A percentile compares a stretch with the other conserved stretches of the same genome.
Evolutionary conservation across 2,113 vertebrate species (phyloP).

Genomic region (Electrona antarctica): DNA sequence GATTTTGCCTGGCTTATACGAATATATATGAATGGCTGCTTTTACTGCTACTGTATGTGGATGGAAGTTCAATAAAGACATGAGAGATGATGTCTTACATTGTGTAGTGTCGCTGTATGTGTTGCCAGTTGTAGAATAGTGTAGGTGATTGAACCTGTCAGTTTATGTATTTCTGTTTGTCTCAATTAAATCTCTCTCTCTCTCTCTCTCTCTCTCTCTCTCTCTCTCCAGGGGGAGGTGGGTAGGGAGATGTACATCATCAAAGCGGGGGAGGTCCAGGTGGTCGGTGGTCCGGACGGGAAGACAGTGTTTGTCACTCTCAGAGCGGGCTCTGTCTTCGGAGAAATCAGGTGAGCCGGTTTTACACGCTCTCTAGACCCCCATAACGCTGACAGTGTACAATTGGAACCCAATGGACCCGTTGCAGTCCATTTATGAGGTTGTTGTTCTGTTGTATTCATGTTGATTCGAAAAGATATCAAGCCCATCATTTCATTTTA

Average conservation of each 20-base stretch:
- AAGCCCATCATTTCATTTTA: too few relatives aligned
- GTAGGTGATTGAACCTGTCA: not conserved
- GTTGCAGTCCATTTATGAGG: too few relatives aligned
- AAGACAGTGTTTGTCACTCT: slow-evolving; percentile 91
- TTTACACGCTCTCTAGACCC: not conserved
- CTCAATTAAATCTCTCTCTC: not conserved
- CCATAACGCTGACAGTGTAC: too few relatives aligned
- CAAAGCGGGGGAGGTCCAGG: slow-evolving; percentile 94
- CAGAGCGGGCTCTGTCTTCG: slow-evolving; percentile 92
- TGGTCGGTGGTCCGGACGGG: slow-evolving; percentile 91
- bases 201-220: not conserved
- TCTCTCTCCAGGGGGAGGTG: slow-evolving; percentile 86
- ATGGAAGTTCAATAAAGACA: too few relatives aligned
- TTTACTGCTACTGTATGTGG: too few relatives aligned
- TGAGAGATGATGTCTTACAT: too few relatives aligned
- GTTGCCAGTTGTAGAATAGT: not conserved
- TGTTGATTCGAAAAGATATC: too few relatives aligned
- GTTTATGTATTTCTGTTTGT: not conserved
- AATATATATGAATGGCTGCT: too few relatives aligned
- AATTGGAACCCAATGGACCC: too few relatives aligned
- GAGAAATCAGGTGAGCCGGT: slow-evolving; percentile 90
- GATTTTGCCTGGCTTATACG: too few relatives aligned
- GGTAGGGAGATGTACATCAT: slow-evolving; percentile 99
- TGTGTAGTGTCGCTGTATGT: not conserved
- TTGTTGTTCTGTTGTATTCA: too few relatives aligned